Percentiles rank a stretch among this genome's conserved stretches.
These are phyloP conservation scores for Cactoblastis cactorum DNA, from an alignment of 2,888 invertebrate genomes.

Conservation along the genomic window DNA sequence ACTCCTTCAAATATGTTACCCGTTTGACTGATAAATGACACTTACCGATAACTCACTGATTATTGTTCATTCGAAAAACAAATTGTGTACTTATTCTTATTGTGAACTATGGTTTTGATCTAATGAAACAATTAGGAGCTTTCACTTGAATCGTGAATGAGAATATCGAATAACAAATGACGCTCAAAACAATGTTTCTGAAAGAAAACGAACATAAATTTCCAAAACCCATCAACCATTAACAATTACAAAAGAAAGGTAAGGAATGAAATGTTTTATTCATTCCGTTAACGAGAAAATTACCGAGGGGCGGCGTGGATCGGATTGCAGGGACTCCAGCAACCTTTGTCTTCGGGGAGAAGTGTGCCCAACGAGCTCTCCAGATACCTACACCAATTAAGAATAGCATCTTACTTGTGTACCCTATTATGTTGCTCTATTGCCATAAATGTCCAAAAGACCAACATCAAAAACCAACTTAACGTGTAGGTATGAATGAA, in stretches of 20 bases:
- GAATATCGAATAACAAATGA: constrained; percentile 54
- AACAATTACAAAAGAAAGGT: constrained; percentile 78
- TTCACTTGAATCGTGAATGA: constrained; percentile 33
- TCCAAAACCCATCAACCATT: constrained; percentile 75
- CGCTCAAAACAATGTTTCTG: constrained; percentile 45
- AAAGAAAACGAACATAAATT: constrained; percentile 66
- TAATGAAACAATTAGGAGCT: constrained; percentile 31
- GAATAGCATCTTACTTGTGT: constrained; percentile 50
- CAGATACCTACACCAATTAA: constrained; percentile 67
- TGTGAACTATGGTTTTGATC: constrained; percentile 27
- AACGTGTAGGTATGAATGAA: neutral
- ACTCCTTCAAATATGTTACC: constrained; percentile 22
- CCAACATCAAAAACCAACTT: constrained; percentile 18
- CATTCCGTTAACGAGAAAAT: constrained; percentile 78
- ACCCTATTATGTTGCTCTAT: constrained; percentile 36
- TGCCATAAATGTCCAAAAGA: constrained; percentile 29
- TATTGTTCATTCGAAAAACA: neutral
- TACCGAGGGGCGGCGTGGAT: constrained; percentile 71
- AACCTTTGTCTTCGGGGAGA: constrained; percentile 72
- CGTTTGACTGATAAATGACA: constrained; percentile 22
- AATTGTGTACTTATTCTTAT: constrained; percentile 9
- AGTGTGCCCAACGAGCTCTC: constrained; percentile 67
- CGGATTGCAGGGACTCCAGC: constrained; percentile 71
- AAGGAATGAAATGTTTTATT: constrained; percentile 79
- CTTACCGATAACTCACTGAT: neutral